A percentile compares a stretch with the other conserved stretches of the same genome.
phyloP scores from a whole-genome alignment of 1,140 invertebrate genomes.

The Saccostrea echinata region DNA sequence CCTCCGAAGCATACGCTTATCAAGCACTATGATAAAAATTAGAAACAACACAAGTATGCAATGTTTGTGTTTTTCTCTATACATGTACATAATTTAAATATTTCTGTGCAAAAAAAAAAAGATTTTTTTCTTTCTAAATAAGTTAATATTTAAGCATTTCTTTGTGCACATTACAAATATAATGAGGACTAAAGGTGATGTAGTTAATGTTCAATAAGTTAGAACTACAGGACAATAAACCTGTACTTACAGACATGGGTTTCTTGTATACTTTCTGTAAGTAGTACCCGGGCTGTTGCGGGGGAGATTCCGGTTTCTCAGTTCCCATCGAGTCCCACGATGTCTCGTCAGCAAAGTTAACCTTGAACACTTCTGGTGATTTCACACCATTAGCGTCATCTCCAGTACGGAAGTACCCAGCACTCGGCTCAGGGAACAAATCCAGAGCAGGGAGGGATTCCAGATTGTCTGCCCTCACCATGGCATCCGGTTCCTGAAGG shows the following conservation, averaged over 20 bases:
- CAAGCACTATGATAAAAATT: too few species aligned
- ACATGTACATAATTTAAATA: too few species aligned
- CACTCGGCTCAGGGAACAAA: slow-evolving; percentile 55
- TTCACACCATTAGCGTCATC: background rate
- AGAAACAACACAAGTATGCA: too few species aligned
- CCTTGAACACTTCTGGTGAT: slow-evolving; percentile 59
- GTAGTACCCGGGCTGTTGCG: slow-evolving; percentile 48
- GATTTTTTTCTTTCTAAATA: too few species aligned
- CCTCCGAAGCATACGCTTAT: too few species aligned
- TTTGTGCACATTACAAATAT: too few species aligned
- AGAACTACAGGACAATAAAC: too few species aligned
- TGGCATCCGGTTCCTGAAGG: slow-evolving; percentile 64
- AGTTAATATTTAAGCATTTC: too few species aligned
- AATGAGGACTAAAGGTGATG: too few species aligned
- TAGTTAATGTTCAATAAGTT: too few species aligned
- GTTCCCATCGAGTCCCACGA: background rate
- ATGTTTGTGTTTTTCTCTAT: too few species aligned
- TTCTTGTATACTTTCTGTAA: slow-evolving; percentile 56
- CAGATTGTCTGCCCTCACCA: slow-evolving; percentile 65
- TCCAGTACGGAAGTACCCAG: slow-evolving; percentile 49
- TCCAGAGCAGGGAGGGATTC: slow-evolving; percentile 64
- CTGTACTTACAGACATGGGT: slow-evolving; percentile 54
- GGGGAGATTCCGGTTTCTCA: slow-evolving; percentile 32
- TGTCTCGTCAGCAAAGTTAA: slow-evolving; percentile 29
- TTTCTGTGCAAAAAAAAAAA: too few species aligned